phyloP scores from a whole-genome alignment of 2,113 vertebrate species.

The Thalassarche chlororhynchos region DNA sequence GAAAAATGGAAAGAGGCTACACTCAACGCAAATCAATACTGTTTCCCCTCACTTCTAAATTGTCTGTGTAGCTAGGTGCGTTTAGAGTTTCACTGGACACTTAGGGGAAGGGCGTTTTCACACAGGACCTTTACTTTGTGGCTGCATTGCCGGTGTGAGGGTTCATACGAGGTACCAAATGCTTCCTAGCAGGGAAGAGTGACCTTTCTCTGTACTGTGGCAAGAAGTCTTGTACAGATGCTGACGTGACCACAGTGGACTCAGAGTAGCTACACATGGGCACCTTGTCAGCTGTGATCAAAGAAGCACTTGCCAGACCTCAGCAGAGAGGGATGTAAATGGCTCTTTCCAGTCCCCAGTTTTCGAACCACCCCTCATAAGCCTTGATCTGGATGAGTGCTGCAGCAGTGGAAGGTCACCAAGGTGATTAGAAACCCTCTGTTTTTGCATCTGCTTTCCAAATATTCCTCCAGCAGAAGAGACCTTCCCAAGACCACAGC shows the following conservation, averaged over 20 bases:
- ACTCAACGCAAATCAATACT: neutral
- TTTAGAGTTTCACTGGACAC: neutral
- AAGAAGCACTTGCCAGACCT: neutral
- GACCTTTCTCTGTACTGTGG: neutral
- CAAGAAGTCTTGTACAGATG: neutral
- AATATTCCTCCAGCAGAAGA: neutral
- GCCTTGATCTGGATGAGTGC: neutral
- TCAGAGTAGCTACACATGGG: neutral
- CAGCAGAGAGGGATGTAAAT: neutral
- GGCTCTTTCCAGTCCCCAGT: neutral
- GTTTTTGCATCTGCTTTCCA: neutral
- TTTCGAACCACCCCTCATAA: neutral
- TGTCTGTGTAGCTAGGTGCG: neutral
- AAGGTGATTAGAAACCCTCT: neutral
- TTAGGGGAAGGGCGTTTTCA: neutral
- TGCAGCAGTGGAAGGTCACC: neutral
- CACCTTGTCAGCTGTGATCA: neutral
- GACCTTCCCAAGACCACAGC: neutral
- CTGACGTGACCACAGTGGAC: accelerated
- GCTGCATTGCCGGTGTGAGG: neutral
- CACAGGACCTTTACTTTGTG: neutral
- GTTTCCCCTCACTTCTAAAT: neutral
- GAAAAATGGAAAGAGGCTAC: neutral
- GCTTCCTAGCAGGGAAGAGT: neutral
- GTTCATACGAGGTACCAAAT: neutral